Evolutionary conservation across 2,888 invertebrate species (phyloP).

Genomic region (Hyalella azteca): DNA sequence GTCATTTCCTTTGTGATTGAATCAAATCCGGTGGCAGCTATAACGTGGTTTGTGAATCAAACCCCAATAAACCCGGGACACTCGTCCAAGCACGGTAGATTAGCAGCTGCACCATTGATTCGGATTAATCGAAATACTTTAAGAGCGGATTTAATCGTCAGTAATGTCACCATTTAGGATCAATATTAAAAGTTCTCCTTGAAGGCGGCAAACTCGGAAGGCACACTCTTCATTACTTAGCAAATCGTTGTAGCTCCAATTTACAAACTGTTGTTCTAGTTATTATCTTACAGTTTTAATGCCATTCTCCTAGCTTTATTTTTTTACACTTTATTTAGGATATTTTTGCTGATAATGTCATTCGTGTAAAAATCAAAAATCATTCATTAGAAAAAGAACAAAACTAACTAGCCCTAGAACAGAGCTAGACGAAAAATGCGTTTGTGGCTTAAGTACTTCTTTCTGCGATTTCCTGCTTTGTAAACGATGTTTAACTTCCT

Average conservation of each 20-base stretch:
- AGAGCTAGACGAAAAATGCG: background rate
- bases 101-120: background rate
- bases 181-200: background rate
- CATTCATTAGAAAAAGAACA: background rate
- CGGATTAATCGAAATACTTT: background rate
- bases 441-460: background rate
- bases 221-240: background rate
- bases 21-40: background rate
- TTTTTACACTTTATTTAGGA: background rate
- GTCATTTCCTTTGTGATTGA: background rate
- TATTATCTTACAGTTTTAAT: conserved; percentile 7
- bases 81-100: background rate
- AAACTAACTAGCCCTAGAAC: background rate
- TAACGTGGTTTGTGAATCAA: conserved; percentile 21
- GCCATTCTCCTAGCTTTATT: background rate
- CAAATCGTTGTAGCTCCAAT: background rate
- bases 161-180: background rate
- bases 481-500: background rate
- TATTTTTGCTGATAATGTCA: background rate
- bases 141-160: background rate
- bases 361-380: background rate
- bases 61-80: background rate
- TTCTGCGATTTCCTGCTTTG: background rate
- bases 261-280: background rate
- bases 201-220: background rate